These are phyloP conservation scores for Protonemura montana DNA, from an alignment of 2,888 invertebrate species.

Conservation along the genomic window DNA sequence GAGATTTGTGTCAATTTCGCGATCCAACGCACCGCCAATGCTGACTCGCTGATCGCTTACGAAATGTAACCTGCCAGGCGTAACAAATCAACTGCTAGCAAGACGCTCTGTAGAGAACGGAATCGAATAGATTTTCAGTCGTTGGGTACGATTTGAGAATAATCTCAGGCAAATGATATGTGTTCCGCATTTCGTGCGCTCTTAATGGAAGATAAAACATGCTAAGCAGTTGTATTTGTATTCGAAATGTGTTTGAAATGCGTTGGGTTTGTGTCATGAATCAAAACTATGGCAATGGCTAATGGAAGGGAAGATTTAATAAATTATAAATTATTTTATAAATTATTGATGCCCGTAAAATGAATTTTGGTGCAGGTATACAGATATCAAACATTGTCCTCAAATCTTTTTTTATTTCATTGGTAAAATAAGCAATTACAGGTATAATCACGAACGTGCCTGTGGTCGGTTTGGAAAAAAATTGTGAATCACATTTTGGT, in stretches of 20 bases:
- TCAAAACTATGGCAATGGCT: no score
- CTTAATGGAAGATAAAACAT: background rate
- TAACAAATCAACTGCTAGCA: conserved; percentile 15
- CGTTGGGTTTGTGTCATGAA: no score
- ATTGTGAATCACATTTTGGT: no score
- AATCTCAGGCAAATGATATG: background rate
- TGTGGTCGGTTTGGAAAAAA: no score
- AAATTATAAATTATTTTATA: no score
- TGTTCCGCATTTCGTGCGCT: background rate
- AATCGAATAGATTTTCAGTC: background rate
- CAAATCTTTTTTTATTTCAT: no score
- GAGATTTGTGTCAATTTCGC: conserved; percentile 32
- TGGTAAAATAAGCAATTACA: no score
- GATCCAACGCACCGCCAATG: conserved; percentile 8
- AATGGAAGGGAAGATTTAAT: no score
- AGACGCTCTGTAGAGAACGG: background rate
- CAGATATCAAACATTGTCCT: no score
- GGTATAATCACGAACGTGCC: no score
- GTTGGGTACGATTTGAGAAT: background rate
- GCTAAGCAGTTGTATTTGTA: background rate
- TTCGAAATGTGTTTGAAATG: background rate
- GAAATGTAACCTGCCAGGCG: background rate
- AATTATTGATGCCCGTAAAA: no score
- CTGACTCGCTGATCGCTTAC: conserved; percentile 13
- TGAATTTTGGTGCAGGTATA: no score